phyloP scores from a whole-genome alignment of 2,888 invertebrate genomes.

The Xanthorhoe spadicearia region DNA sequence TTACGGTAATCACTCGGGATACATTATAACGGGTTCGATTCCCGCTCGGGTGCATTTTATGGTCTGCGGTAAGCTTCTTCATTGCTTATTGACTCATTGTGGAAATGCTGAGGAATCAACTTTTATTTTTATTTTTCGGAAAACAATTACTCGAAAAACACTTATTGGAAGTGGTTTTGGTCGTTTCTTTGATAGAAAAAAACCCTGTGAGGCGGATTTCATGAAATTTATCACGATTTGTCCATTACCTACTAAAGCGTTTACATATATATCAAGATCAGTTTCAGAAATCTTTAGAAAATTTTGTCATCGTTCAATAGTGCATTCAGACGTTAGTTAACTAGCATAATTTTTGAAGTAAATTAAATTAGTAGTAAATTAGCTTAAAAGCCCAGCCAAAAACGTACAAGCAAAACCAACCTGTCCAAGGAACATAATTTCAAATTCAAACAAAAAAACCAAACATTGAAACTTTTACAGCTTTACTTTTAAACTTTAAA shows the following conservation, averaged over 20 bases:
- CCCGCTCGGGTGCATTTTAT: slow-evolving; percentile 26
- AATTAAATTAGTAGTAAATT: no score
- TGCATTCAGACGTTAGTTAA: no score
- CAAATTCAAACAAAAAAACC: no score
- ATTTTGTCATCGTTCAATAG: no score
- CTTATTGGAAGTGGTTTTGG: not conserved
- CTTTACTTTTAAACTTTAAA: no score
- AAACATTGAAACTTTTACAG: no score
- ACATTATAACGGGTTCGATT: slow-evolving; percentile 31
- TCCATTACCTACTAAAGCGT: not conserved
- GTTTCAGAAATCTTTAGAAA: no score
- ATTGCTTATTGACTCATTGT: slow-evolving; percentile 19
- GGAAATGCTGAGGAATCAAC: slow-evolving; percentile 6
- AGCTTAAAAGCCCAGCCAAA: no score
- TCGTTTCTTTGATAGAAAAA: not conserved
- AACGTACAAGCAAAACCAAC: no score
- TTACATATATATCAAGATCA: not conserved
- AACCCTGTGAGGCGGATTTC: not conserved
- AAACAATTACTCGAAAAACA: not conserved
- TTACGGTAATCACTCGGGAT: slow-evolving; percentile 34
- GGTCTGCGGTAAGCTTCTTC: slow-evolving; percentile 21
- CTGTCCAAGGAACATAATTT: no score
- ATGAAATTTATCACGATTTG: not conserved
- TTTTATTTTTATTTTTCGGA: not conserved
- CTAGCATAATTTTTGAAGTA: no score